Evolutionary conservation across 1,140 invertebrate genomes (phyloP), one percentile per base, ranked within the genome.

Genomic region (Euborellia annulipes): DNA sequence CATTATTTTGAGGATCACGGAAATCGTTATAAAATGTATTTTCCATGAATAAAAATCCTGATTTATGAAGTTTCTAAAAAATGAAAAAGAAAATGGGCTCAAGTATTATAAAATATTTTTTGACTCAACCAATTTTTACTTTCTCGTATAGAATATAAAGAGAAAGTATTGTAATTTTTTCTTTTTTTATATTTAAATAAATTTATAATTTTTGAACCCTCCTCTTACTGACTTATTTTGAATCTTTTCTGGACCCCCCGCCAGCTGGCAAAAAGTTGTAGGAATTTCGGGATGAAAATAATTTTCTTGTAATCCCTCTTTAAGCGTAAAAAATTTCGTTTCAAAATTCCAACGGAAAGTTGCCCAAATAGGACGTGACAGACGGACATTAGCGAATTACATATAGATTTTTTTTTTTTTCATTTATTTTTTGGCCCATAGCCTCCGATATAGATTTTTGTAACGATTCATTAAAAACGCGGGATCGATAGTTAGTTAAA

Each of bases 31-130:
- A 87, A 62, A 88, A 86, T 22, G 71, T 76, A 48, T 77, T 71
- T 57, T 82, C 76, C 39, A 89, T 84, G 55, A 78, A 87, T 55
- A 87, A 78, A 56, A 84, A 82, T 0, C 75, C 76, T 0, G 82
- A 80, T 50, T 72, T 76, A 52, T 77, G 80, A 17, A 76, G 37
- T 48, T 79, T 70, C 78, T 80, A 58, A 3, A 54, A 61, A 20
- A 17, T 17, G 14, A 14, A 34, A 34, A 9, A 14, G 32, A 34
- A 14, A 34, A 34, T 34, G 32, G 32, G 9, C 14, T 34, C 9
- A 9, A 9, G 32, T 9, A 14, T 9, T 34, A 9, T 34, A 34
- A 9, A 34, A 14, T 9, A 14, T 34, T 34, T 9, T n/a, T n/a
- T 34, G 9, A 14, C 9, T 34, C 32, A 14, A 21, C 41, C 11